phyloP scores from a whole-genome alignment of 2,113 vertebrate species.

The Pardalotus punctatus region DNA sequence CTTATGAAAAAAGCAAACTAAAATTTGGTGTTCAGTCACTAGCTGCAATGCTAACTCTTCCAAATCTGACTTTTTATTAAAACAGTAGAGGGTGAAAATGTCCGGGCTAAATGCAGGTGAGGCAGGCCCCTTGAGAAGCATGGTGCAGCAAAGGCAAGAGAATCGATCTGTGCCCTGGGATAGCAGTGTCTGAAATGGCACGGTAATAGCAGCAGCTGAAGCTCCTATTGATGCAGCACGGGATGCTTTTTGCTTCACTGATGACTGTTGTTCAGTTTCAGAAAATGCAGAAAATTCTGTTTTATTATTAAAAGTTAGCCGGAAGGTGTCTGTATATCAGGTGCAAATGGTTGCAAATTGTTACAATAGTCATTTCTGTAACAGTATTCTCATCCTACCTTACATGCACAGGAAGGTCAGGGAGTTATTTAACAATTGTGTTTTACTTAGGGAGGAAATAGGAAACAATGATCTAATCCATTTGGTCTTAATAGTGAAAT shows the following conservation, averaged over 20 bases:
- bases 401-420: slow-evolving; percentile 20
- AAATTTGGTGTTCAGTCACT: neutral
- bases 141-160: neutral
- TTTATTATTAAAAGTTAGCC: neutral
- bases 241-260: slow-evolving; percentile 24
- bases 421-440: slow-evolving; percentile 25
- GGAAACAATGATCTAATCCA: slow-evolving; percentile 27
- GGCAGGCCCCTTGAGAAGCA: neutral
- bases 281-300: neutral
- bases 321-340: neutral
- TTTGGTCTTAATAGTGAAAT: slow-evolving; percentile 43
- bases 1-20: neutral
- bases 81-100: neutral
- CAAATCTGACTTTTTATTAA: slow-evolving; percentile 6
- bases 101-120: slow-evolving; percentile 23
- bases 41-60: neutral
- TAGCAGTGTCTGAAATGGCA: slow-evolving; percentile 9
- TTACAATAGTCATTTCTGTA: neutral
- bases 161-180: slow-evolving; percentile 28
- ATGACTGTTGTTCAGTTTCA: neutral
- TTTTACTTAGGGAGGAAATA: slow-evolving; percentile 30
- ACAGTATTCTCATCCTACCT: neutral
- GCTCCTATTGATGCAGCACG: neutral
- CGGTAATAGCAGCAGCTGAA: slow-evolving; percentile 36
- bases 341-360: neutral